Base-by-base conservation (phyloP, 92 coral and sea anemone genomes). In the Nematostella vectensis region DNA sequence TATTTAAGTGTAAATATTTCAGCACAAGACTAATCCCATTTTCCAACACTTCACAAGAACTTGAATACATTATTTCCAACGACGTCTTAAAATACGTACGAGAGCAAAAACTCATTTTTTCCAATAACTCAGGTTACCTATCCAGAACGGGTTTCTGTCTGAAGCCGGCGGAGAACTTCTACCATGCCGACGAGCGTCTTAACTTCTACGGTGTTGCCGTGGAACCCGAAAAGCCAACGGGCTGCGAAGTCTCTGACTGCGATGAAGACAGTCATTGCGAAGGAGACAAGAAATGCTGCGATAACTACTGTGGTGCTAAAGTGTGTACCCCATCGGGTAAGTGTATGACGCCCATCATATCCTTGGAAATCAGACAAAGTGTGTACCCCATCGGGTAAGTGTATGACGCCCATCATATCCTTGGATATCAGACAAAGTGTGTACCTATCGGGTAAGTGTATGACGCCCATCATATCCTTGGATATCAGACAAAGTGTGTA, bases 121-220 rank as follows among this genome's bases (percentile, higher is more conserved):
- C n/a, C n/a, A n/a, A n/a, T n/a, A n/a, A n/a, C n/a, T 4, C 38
- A 89, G 97, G 97, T 17, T 85, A 77, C 65, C 79, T 89, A 19
- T 85, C 97, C 4, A 70, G 97, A 55, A 89, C 97, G 9, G 97
- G 97, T 15, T 11, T 81, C 22, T 89, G 97, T 55, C 89, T 74
- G 4, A 74, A 74, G 20, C 84, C 97, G 28, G 67, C 56, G 42
- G 44, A 40, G 25, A 89, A 89, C 42, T 70, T 28, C 25, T 67
- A 67, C 57, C 61, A 33, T 28, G 65, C 67, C 29, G 88, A 89
- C 44, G 69, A 69, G 3, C 71, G 88, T 2, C 36, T 89, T 50
- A 85, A 89, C 53, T 81, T 59, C 52, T 54, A 38, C 61, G 97
- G 97, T 2, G 56, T 44, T 21, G 75, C 84, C 0, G 81, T 80